Conservation (phyloP, 2,888 invertebrate species). For the Agapostemon virescens region DNA sequence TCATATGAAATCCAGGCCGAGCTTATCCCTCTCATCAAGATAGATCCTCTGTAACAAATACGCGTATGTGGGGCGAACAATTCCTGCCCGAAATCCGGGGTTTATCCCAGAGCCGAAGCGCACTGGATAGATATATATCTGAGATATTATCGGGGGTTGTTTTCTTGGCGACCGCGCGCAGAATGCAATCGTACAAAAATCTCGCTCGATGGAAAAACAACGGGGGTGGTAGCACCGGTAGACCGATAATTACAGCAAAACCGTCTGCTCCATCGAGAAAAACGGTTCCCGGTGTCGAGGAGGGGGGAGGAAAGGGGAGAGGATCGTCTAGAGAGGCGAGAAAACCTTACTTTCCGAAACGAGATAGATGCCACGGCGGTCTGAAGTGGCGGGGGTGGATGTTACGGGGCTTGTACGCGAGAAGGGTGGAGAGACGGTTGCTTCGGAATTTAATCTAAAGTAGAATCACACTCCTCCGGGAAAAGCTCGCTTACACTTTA, state of each 20-base stretch:
- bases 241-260: conserved; percentile 61
- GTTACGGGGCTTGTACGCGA: conserved; percentile 11
- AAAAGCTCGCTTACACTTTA: conserved; percentile 66
- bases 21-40: conserved; percentile 10
- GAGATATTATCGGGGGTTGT: conserved; percentile 13
- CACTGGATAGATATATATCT: background rate
- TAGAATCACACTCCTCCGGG: conserved; percentile 69
- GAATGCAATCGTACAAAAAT: conserved; percentile 37
- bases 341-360: conserved; percentile 63
- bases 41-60: background rate
- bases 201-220: conserved; percentile 28
- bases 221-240: conserved; percentile 21
- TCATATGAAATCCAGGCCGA: background rate
- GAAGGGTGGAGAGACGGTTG: conserved; percentile 40
- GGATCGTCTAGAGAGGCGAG: conserved; percentile 49
- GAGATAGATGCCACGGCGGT: conserved; percentile 49
- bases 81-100: background rate
- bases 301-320: background rate
- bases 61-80: conserved; percentile 4
- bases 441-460: conserved; percentile 77
- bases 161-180: background rate
- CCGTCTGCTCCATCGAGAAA: conserved; percentile 52
- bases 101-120: background rate
- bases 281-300: conserved; percentile 22
- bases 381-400: background rate